Evolutionary conservation across 1,140 invertebrate genomes (phyloP).

Genomic region (Wiebesia pumilae): DNA sequence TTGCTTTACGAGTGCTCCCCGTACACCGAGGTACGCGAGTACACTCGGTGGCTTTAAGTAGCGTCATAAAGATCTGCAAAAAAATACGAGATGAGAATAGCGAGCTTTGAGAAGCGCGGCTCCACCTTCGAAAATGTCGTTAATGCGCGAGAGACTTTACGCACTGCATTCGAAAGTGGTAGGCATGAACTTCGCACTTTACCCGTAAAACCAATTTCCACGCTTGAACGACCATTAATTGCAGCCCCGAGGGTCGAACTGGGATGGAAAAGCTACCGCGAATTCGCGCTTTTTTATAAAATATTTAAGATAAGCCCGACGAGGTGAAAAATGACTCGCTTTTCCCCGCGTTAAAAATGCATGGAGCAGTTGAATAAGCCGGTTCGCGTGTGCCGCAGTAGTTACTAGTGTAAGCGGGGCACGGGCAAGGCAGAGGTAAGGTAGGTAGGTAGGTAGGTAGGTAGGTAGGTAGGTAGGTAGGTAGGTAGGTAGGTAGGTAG

Average conservation of each 20-base stretch:
- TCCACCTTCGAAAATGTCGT: no score
- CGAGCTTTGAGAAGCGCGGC: no score
- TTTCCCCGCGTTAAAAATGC: neutral
- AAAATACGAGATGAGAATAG: no score
- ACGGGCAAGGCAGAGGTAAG: neutral
- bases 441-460: neutral
- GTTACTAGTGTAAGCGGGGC: conserved; percentile 36
- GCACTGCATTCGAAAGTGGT: no score
- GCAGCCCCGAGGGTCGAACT: neutral
- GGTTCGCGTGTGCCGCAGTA: neutral
- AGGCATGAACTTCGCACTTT: neutral
- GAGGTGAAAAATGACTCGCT: neutral
- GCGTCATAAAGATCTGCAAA: no score
- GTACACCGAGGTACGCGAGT: no score
- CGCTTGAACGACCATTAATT: conserved; percentile 2
- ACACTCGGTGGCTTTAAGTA: no score
- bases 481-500: neutral
- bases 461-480: neutral
- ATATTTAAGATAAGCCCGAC: neutral
- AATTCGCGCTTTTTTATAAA: neutral
- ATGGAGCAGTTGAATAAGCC: no score
- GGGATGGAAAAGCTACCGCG: neutral
- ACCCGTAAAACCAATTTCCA: neutral
- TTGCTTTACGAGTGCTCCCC: no score
- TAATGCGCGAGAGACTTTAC: no score